phyloP scores from a whole-genome alignment of 1,140 invertebrate genomes.

The Brachionus paranguensis region DNA sequence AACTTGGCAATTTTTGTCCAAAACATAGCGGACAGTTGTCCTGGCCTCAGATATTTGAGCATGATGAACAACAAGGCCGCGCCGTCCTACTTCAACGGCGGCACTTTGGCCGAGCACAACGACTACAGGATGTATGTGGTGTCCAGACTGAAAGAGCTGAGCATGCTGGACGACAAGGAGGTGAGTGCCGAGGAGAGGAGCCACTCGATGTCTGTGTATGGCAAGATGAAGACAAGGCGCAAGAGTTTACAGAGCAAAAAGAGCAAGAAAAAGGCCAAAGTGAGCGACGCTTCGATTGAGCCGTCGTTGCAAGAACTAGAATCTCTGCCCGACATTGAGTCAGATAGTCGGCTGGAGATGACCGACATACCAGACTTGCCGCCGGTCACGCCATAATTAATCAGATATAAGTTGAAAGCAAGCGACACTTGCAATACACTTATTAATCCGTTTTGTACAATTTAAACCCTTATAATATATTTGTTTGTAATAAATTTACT shows the following conservation, averaged over 20 bases:
- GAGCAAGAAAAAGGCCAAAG: background rate
- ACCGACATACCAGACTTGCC: background rate
- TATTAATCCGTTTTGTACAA: background rate
- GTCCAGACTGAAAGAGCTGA: constrained; percentile 44
- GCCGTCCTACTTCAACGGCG: constrained; percentile 68
- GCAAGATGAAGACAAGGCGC: background rate
- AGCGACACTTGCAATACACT: background rate
- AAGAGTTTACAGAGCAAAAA: background rate
- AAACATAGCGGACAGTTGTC: constrained; percentile 61
- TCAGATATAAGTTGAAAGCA: background rate
- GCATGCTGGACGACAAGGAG: constrained; percentile 46
- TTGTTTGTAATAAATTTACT: background rate
- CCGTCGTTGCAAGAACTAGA: background rate
- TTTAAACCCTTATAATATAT: background rate
- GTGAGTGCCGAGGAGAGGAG: constrained; percentile 41
- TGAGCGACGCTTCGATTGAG: background rate
- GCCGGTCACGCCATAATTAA: background rate
- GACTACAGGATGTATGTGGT: constrained; percentile 65
- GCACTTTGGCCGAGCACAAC: constrained; percentile 67
- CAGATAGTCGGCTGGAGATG: background rate
- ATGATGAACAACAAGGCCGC: constrained; percentile 73
- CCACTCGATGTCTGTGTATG: background rate
- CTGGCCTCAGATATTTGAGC: constrained; percentile 65
- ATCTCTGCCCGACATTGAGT: background rate
- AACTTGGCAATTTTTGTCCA: constrained; percentile 67